phyloP scores from a whole-genome alignment of 2,113 vertebrate genomes.

The Parotia lawesii region DNA sequence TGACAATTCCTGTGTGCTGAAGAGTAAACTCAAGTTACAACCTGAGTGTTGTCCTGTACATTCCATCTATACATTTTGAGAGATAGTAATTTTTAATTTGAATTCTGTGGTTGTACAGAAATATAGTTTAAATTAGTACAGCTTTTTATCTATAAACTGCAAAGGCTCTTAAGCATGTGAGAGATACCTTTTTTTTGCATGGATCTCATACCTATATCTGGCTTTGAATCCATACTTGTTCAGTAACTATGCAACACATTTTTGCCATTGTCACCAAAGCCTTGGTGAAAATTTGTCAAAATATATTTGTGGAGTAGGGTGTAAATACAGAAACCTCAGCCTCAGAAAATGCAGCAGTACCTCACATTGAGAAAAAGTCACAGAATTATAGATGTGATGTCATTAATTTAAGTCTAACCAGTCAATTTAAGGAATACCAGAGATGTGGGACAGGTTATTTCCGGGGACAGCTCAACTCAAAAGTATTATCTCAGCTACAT shows the following conservation, averaged over 20 bases:
- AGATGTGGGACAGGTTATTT: background rate
- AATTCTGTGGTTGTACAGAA: background rate
- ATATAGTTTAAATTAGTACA: background rate
- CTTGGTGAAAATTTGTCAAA: background rate
- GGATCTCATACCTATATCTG: background rate
- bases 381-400: background rate
- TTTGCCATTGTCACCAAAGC: background rate
- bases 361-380: background rate
- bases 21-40: constrained; percentile 6
- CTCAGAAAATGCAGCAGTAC: background rate
- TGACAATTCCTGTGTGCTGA: background rate
- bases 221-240: background rate
- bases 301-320: background rate
- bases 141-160: background rate
- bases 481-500: background rate
- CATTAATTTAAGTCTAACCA: background rate
- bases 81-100: background rate
- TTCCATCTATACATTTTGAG: background rate
- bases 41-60: background rate
- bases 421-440: background rate
- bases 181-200: background rate
- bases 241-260: background rate
- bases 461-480: background rate
- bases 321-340: background rate
- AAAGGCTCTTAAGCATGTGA: background rate